These are phyloP conservation scores for Priocnemis perturbator DNA, from an alignment of 2,888 invertebrate species.

Conservation along the genomic window DNA sequence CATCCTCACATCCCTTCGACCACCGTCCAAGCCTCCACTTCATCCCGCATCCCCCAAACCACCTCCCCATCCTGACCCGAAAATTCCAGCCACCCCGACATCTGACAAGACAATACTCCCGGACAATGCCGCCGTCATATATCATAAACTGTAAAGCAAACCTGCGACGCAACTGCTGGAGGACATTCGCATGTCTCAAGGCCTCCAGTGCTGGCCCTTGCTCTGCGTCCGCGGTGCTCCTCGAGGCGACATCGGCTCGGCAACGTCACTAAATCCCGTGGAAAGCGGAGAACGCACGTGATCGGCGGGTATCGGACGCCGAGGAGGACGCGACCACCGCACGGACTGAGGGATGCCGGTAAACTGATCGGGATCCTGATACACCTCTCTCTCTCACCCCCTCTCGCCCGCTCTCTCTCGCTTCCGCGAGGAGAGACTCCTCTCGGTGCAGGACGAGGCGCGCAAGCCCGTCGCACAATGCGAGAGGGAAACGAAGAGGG, in stretches of 20 bases:
- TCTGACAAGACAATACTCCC: no score
- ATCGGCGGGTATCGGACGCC: conserved; percentile 40
- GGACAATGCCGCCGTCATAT: neutral
- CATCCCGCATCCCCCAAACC: no score
- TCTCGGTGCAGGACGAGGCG: conserved; percentile 56
- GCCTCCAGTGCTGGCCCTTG: neutral
- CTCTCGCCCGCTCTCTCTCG: conserved; percentile 25
- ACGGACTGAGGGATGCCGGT: conserved; percentile 67
- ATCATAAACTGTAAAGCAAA: conserved; percentile 28
- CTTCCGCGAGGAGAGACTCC: conserved; percentile 40
- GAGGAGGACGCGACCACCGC: conserved; percentile 56
- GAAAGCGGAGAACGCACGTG: conserved; percentile 55
- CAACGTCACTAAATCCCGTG: no score
- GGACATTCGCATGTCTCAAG: conserved; percentile 45
- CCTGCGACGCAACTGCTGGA: conserved; percentile 38
- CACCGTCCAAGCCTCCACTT: no score
- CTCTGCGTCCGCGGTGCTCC: no score
- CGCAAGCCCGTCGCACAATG: conserved; percentile 56
- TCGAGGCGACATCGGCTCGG: no score
- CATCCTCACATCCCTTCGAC: no score
- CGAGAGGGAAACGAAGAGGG: conserved; percentile 16
- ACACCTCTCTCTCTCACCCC: conserved; percentile 51
- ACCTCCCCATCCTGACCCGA: no score
- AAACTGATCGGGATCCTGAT: conserved; percentile 71
- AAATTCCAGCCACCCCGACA: no score